Percentiles rank a stretch among this genome's conserved stretches.
These are phyloP conservation scores for Julus scanicus DNA, from an alignment of 2,888 invertebrate species.

Conservation along the genomic window DNA sequence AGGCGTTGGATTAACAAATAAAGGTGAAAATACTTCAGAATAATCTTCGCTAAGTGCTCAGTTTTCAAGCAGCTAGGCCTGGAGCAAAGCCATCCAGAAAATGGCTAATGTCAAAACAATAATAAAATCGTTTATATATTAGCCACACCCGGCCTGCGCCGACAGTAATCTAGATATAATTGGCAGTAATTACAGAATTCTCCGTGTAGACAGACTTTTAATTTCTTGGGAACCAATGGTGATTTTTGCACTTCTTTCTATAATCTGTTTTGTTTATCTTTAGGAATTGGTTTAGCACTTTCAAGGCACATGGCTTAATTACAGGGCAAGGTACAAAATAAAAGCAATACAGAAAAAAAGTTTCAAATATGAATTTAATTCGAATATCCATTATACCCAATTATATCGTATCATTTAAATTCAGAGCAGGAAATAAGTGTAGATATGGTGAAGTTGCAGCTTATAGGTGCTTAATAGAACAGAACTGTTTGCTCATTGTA, in stretches of 20 bases:
- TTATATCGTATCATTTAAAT: background rate
- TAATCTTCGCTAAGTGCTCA: background rate
- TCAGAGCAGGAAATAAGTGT: background rate
- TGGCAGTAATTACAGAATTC: slow-evolving; percentile 32
- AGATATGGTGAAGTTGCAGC: background rate
- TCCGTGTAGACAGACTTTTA: background rate
- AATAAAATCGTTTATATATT: slow-evolving; percentile 23
- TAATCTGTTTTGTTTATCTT: background rate
- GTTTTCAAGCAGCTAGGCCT: background rate
- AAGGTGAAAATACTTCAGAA: background rate
- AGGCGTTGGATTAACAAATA: slow-evolving; percentile 10
- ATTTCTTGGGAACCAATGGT: background rate
- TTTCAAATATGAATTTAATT: background rate
- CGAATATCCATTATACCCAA: background rate
- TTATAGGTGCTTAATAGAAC: too few species aligned
- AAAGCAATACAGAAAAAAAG: background rate
- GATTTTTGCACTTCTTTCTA: background rate
- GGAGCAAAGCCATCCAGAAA: background rate
- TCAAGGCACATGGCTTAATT: background rate
- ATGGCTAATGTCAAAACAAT: background rate
- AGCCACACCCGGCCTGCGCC: slow-evolving; percentile 9
- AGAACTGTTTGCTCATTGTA: too few species aligned
- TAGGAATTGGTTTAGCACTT: background rate
- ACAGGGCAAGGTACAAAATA: background rate
- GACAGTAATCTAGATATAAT: slow-evolving; percentile 18